Evolutionary conservation across 2,113 vertebrate species (phyloP), one percentile per base, ranked within the genome.

Genomic region (Corvus cornix): DNA sequence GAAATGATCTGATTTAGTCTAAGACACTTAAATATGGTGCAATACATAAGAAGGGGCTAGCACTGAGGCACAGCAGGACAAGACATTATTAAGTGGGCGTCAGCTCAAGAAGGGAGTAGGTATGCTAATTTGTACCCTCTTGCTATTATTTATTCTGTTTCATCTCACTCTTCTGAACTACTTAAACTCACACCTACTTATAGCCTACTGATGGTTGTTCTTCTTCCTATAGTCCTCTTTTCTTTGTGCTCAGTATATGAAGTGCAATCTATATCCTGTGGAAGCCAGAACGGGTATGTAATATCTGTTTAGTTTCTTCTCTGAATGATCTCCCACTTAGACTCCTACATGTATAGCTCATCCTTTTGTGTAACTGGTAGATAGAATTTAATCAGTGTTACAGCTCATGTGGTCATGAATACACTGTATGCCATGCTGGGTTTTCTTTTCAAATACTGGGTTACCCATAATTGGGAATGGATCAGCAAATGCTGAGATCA

Each of bases 81-180:
- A 90, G 37, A 69, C n/a, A 27, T 44, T 60, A 41, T 24, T 86
- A 80, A 88, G 78, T 89, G 59, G 37, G 28, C 3, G 27, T 88
- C 91, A 94, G 24, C 46, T 62, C 69, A 90, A 88, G 64, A 78
- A 91, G 48, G 37, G 30, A 64, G 39, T 26, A 62, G 39, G 18
- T 86, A 80, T 55, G 79, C 46, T 93, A 67, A 96, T 88, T 90
- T 85, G 24, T 53, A 91, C 33, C 26, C 33, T 89, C 83, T 81
- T 86, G 68, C 33, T 83, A 46, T 89, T 96, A 78, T 67, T 94
- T 94, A 66, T 92, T 91, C 76, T 72, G 24, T 83, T 94, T 73
- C 62, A 79, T 87, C 41, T 72, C 64, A 91, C 64, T 78, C 66
- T 93, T 83, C 56, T 68, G 31, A 89, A 63, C 48, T 51, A 72